These are phyloP conservation scores for Timandra comae DNA, from an alignment of 2,888 invertebrate genomes.

Conservation along the genomic window DNA sequence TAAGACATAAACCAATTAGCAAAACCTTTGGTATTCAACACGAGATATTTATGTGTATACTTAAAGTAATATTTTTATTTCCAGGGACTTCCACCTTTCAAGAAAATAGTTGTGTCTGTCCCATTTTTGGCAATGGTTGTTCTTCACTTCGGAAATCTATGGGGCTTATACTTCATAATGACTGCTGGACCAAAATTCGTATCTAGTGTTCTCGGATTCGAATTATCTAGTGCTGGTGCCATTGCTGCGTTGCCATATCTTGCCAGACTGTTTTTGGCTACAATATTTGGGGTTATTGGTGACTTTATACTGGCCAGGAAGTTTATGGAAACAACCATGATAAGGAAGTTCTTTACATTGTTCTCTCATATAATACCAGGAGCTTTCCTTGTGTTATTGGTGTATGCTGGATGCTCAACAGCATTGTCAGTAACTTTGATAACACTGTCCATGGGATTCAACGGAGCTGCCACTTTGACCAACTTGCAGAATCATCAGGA, in stretches of 20 bases:
- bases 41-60: no score
- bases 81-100: conserved; percentile 81
- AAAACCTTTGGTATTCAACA: no score
- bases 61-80: conserved; percentile 23
- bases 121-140: conserved; percentile 82
- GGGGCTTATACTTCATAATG: conserved; percentile 85
- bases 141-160: conserved; percentile 85
- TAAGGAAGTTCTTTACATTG: conserved; percentile 79
- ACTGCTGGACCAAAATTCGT: conserved; percentile 86
- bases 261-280: conserved; percentile 81
- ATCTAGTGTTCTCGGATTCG: conserved; percentile 83
- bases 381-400: conserved; percentile 68
- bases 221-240: conserved; percentile 82
- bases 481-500: conserved; percentile 83
- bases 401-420: conserved; percentile 79
- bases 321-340: conserved; percentile 59
- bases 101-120: conserved; percentile 77
- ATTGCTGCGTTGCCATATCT: conserved; percentile 84
- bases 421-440: conserved; percentile 78
- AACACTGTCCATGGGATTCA: conserved; percentile 81
- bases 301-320: conserved; percentile 75
- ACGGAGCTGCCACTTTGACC: conserved; percentile 78
- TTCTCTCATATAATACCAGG: conserved; percentile 78
- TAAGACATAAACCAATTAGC: no score
- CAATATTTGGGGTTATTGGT: conserved; percentile 82